These are phyloP conservation scores for Anas bernieri DNA, from an alignment of 2,797 vertebrate genomes.

Conservation along the genomic window DNA sequence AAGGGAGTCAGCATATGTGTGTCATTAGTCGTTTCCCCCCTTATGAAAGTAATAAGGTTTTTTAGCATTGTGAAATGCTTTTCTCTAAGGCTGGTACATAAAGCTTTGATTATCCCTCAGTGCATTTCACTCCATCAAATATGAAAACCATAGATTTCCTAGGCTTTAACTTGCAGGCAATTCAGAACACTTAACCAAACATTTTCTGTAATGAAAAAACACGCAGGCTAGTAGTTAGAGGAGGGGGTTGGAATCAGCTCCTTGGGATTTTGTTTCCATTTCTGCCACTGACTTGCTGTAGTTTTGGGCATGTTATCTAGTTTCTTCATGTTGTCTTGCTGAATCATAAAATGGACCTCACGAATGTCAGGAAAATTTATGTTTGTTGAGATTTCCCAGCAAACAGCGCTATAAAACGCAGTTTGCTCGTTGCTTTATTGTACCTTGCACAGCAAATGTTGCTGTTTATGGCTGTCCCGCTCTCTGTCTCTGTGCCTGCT, in stretches of 20 bases:
- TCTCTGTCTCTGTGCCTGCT: neutral
- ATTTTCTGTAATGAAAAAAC: slow-evolving; percentile 19
- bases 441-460: neutral
- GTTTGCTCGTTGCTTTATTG: neutral
- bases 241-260: neutral
- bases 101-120: slow-evolving; percentile 43
- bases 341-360: neutral
- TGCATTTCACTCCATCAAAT: slow-evolving; percentile 69
- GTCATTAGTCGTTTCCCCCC: neutral
- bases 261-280: neutral
- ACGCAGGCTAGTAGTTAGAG: neutral
- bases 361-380: neutral
- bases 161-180: slow-evolving; percentile 12
- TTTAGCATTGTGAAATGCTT: slow-evolving; percentile 22
- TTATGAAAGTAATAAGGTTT: slow-evolving; percentile 31
- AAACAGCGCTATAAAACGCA: neutral
- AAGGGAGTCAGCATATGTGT: neutral
- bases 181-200: slow-evolving; percentile 40
- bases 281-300: neutral
- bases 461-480: neutral
- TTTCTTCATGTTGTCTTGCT: neutral
- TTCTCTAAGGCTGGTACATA: slow-evolving; percentile 32
- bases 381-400: neutral
- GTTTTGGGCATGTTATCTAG: neutral
- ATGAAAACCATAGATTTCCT: slow-evolving; percentile 54